Evolutionary conservation across 2,113 vertebrate species (phyloP), one percentile per base, ranked within the genome.

Genomic region (Siniperca knerii): DNA sequence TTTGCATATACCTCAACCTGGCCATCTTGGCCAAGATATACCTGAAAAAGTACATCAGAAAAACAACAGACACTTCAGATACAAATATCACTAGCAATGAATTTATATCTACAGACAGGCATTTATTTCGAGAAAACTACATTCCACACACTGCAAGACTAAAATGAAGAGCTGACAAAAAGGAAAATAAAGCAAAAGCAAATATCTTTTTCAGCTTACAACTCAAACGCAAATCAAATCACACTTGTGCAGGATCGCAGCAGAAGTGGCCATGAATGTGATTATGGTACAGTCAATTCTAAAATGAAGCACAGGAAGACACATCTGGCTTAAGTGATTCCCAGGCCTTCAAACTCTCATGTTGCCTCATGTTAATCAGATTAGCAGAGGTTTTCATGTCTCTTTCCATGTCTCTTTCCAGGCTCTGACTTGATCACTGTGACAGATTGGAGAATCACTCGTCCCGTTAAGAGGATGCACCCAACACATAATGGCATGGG

Each of bases 1-100:
- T 94, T 97, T 4, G 95, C 64, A 0, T 99, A 99, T 0, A 94
- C 84, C 16, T 94, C 94, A 37, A 95, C 95, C 25, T 94, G 85
- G 13, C 96, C 96, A 50, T 91, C 94, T 2, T 92, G 91, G 60
- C 95, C 97, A 62, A 99, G 87, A 90, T 97, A 99, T 18, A 97
- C 96, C 98, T 99, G 91, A 13, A 80, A 0, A 44, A 54, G 3
- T 18, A 76, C 11, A 73, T 0, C 11, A 82, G 16, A 83, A 83
- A 80, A 79, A 61, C 25, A 83, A 2, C 23, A 21, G 25, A 77
- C 74, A 83, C 35, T 57, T 72, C 2, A 66, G 25, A 37, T 58
- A 50, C 15, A 13, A 50, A 52, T 15, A 75, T 83, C 29, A 66
- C 16, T 21, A 37, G 6, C 40, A 64, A 71, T 2, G 4, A 6